Conservation (phyloP, 2,113 vertebrate species). For the Microtus oregoni region DNA sequence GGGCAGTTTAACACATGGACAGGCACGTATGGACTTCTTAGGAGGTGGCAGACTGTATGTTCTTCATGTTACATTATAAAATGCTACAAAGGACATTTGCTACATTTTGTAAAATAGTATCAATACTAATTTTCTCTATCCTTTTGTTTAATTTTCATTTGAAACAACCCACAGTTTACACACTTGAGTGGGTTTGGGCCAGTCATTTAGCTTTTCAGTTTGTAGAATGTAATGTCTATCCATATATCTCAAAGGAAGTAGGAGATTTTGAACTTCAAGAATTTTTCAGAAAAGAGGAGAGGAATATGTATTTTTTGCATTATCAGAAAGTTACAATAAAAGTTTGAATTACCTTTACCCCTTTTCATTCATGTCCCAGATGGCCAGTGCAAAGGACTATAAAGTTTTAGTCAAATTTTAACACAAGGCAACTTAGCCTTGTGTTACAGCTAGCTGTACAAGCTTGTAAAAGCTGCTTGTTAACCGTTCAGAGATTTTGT, state of each 20-base stretch:
- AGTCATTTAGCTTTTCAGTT: not conserved
- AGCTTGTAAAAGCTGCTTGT: not conserved
- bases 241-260: not conserved
- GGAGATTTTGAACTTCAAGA: not conserved
- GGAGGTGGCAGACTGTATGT: not conserved
- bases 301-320: not conserved
- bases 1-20: not conserved
- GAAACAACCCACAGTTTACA: not conserved
- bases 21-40: not conserved
- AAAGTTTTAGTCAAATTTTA: not conserved
- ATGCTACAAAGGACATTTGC: not conserved
- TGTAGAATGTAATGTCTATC: not conserved
- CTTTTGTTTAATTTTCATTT: slow-evolving; percentile 25
- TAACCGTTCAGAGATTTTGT: slow-evolving; percentile 20
- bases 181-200: not conserved
- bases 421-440: not conserved
- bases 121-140: slow-evolving; percentile 12
- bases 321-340: slow-evolving; percentile 38
- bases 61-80: slow-evolving; percentile 5
- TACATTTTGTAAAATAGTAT: not conserved
- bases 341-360: not conserved
- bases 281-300: slow-evolving; percentile 15
- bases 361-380: not conserved
- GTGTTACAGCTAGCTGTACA: not conserved
- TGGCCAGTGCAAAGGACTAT: not conserved